phyloP scores from a whole-genome alignment of 64 coral and sea anemone genomes.

The Stichodactyla helianthus region DNA sequence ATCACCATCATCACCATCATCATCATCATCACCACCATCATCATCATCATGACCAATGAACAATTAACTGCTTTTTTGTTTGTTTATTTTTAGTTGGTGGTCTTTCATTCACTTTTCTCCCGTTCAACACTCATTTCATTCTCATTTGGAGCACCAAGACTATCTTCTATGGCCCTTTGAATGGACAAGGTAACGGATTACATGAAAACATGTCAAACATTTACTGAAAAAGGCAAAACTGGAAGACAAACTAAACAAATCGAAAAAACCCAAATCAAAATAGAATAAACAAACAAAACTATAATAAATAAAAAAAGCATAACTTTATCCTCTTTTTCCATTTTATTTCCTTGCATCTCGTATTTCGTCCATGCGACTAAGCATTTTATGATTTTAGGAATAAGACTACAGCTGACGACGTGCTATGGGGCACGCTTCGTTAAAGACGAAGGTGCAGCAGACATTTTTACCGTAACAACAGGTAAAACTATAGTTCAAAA shows the following conservation, averaged over 20 bases:
- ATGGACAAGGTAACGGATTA: constrained; percentile 27
- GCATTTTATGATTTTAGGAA: background rate
- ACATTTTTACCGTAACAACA: background rate
- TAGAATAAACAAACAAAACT: background rate
- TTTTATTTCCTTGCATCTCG: too few relatives aligned
- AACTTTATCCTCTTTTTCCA: too few relatives aligned
- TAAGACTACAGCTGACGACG: background rate
- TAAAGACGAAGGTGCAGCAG: background rate
- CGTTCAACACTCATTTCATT: constrained; percentile 42
- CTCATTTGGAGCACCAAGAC: constrained; percentile 39
- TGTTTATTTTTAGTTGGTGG: background rate
- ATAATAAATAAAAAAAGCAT: too few relatives aligned
- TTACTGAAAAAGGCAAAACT: background rate
- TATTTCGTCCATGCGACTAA: background rate
- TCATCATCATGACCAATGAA: too few relatives aligned
- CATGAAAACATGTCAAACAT: too few relatives aligned
- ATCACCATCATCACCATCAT: too few relatives aligned
- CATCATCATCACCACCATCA: too few relatives aligned
- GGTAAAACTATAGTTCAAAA: background rate
- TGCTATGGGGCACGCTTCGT: background rate
- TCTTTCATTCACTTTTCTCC: constrained; percentile 29
- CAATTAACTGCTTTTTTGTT: background rate
- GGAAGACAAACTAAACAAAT: background rate
- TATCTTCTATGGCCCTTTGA: constrained; percentile 22
- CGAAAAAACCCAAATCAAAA: background rate